Evolutionary conservation across 2,797 vertebrate genomes (phyloP).

Genomic region (Loris lydekkerianus): DNA sequence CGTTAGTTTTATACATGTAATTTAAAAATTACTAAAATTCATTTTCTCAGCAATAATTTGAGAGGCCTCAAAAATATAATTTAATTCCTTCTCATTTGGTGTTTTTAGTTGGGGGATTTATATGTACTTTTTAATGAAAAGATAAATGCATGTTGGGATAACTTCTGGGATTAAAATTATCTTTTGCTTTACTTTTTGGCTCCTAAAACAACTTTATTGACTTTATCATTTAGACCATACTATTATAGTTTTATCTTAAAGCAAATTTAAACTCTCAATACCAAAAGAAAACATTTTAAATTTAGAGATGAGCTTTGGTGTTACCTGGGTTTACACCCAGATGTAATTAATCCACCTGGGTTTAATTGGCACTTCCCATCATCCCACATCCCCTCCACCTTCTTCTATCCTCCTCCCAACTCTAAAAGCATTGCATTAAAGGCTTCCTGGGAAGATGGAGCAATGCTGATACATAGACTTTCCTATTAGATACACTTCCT

Average conservation of each 20-base stretch:
- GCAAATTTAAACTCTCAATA: slow-evolving; percentile 55
- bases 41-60: slow-evolving; percentile 68
- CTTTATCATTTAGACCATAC: neutral
- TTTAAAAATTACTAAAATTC: slow-evolving; percentile 63
- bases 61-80: slow-evolving; percentile 58
- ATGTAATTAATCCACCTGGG: neutral
- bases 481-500: neutral
- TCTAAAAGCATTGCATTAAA: neutral
- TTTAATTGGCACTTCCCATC: neutral
- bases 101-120: slow-evolving; percentile 44
- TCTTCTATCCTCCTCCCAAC: neutral
- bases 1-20: slow-evolving; percentile 48
- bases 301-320: neutral
- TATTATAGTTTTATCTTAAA: slow-evolving; percentile 52
- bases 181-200: slow-evolving; percentile 63
- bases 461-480: neutral
- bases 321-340: neutral
- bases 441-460: neutral
- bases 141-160: slow-evolving; percentile 57
- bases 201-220: slow-evolving; percentile 53
- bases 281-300: slow-evolving; percentile 40
- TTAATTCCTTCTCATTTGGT: slow-evolving; percentile 55
- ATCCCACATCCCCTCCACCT: neutral
- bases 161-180: slow-evolving; percentile 71
- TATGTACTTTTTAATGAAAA: slow-evolving; percentile 70